A percentile compares a stretch with the other conserved stretches of the same genome.
Evolutionary conservation across 2,797 vertebrate genomes (phyloP).

Genomic region (Chiloscyllium punctatum): DNA sequence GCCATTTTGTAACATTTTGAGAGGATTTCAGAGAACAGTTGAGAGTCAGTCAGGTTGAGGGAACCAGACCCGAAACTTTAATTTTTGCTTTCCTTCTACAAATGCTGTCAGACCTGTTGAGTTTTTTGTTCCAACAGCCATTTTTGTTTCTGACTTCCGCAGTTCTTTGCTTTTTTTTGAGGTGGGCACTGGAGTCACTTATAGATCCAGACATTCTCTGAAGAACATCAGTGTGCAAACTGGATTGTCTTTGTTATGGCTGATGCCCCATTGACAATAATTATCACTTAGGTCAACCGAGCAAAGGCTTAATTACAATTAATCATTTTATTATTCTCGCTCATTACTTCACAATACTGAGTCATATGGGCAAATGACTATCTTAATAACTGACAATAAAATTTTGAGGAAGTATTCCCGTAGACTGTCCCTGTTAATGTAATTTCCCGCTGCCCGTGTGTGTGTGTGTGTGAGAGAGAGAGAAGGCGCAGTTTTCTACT

Average conservation of each 20-base stretch:
- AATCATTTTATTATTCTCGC: not conserved
- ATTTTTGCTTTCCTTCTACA: too few species aligned
- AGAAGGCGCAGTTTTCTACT: not conserved
- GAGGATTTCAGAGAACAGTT: not conserved
- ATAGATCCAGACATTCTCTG: not conserved
- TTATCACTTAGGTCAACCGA: not conserved
- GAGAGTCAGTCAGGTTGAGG: not conserved
- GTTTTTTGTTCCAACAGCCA: too few species aligned
- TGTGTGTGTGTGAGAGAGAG: not conserved
- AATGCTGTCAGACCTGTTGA: too few species aligned
- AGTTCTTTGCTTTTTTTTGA: too few species aligned
- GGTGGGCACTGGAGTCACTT: not conserved
- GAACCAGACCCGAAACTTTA: too few species aligned
- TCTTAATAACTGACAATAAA: not conserved
- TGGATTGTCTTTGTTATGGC: not conserved
- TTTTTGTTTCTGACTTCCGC: too few species aligned
- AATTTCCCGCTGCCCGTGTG: not conserved
- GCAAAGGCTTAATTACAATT: too few species aligned
- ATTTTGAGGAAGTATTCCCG: not conserved
- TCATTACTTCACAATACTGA: not conserved
- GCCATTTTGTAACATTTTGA: not conserved
- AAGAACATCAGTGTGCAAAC: not conserved
- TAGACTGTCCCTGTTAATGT: not conserved
- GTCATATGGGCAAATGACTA: not conserved
- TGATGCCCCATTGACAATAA: not conserved